phyloP scores from a whole-genome alignment of 2,888 invertebrate genomes.

The Eupithecia tripunctaria region DNA sequence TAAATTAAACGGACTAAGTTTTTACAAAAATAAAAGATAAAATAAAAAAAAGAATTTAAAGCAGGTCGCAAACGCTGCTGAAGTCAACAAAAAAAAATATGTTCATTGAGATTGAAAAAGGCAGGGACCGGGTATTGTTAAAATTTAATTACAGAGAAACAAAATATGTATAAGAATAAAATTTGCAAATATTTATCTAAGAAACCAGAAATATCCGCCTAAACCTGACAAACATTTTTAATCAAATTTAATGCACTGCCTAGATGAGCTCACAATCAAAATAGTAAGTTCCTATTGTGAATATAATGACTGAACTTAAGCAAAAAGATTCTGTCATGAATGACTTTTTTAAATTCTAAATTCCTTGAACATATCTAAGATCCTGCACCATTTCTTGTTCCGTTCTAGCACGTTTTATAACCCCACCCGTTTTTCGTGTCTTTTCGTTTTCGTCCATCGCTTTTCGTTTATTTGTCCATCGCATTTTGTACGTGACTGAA shows the following conservation, averaged over 20 bases:
- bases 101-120: not conserved
- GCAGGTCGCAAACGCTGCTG: no score
- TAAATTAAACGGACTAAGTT: no score
- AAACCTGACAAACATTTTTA: not conserved
- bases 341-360: not conserved
- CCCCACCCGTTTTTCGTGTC: constrained; percentile 43
- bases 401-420: constrained; percentile 53
- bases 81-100: no score
- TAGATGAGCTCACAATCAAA: not conserved
- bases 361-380: constrained; percentile 3
- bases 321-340: not conserved
- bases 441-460: constrained; percentile 49
- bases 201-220: not conserved
- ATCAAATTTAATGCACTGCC: not conserved
- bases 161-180: no score
- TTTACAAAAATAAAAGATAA: no score
- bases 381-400: constrained; percentile 37
- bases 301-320: not conserved
- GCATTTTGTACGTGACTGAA: constrained; percentile 29
- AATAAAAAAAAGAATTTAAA: no score
- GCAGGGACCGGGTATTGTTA: not conserved
- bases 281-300: not conserved
- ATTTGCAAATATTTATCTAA: no score
- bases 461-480: constrained; percentile 42
- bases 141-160: no score